Evolutionary conservation across 2,113 vertebrate species (phyloP), one percentile per base, ranked within the genome.

Genomic region (Nerophis lumbriciformis): DNA sequence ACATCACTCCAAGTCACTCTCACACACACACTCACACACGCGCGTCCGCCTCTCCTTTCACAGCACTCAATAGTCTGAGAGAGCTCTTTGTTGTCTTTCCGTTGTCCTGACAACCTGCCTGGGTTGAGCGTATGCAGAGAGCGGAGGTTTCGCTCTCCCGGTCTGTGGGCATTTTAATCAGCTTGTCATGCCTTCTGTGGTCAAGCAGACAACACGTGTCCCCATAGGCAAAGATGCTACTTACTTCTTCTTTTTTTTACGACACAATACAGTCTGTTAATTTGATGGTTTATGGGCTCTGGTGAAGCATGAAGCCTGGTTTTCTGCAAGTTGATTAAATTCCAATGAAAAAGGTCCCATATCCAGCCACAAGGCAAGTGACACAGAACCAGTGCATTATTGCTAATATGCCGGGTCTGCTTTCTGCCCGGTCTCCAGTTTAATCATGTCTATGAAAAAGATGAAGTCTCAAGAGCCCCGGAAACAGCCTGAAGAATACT

Each of bases 71-170:
- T 77, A 70, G 82, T 68, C 76, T 86, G 73, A 87, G 87, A 85
- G 83, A 84, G 79, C 75, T 77, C 88, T 87, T 89, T 91, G 89
- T 90, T 45, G 82, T 71, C 62, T 68, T 45, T 63, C 19, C 63
- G 90, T 90, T 90, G 89, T 87, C 87, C 66, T 89, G 90, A 81
- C 86, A 71, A 91, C 88, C 69, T 75, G 76, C 83, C 63, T 64
- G 58, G 71, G 73, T 63, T 19, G 64, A 60, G 68, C 81, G 85
- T 89, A 86, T 87, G 80, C 83, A 69, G 75, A 77, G 71, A 77
- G 71, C 72, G 64, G 77, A 79, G 73, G 78, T 75, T 76, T 65
- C 63, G 78, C 77, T 79, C 72, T 67, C 71, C 48, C 63, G 58
- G 66, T 81, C 78, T 73, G 79, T 76, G 78, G 83, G 81, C 79